Evolutionary conservation across 2,797 vertebrate species (phyloP).

Genomic region (Spatula versicolor): DNA sequence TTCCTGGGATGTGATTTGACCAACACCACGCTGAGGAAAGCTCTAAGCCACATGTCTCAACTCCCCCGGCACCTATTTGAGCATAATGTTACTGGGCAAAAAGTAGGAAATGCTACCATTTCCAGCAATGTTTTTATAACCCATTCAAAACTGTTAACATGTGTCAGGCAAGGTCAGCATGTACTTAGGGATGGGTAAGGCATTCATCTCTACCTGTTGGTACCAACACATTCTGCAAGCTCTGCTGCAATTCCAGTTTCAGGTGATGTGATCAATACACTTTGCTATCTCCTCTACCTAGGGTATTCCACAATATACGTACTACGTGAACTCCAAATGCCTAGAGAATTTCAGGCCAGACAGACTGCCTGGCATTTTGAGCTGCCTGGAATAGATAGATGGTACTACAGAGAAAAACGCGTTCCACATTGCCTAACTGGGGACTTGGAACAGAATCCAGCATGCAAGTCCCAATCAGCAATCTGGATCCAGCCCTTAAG

Average conservation of each 20-base stretch:
- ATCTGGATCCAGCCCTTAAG: slow-evolving; percentile 16
- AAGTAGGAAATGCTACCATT: neutral
- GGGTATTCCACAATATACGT: neutral
- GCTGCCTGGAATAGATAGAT: neutral
- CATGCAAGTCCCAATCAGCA: neutral
- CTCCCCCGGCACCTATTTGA: neutral
- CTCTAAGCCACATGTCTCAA: neutral
- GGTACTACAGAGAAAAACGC: neutral
- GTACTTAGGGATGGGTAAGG: fast-evolving
- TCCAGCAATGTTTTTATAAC: neutral
- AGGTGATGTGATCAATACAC: too few species aligned
- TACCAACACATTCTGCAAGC: neutral
- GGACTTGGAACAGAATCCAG: neutral
- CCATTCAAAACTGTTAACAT: fast-evolving
- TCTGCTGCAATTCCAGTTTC: neutral
- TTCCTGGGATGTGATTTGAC: neutral
- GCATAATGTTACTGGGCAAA: neutral
- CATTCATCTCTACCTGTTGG: neutral
- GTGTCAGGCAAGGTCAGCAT: neutral
- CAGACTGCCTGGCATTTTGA: neutral
- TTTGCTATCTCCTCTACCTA: neutral
- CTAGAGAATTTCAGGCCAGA: neutral
- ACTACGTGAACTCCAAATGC: neutral
- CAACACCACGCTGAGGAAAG: neutral
- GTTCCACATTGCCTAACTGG: neutral